A percentile compares a stretch with the other conserved stretches of the same genome.
phyloP scores from a whole-genome alignment of 2,113 vertebrate species.

The Centropus bengalensis region DNA sequence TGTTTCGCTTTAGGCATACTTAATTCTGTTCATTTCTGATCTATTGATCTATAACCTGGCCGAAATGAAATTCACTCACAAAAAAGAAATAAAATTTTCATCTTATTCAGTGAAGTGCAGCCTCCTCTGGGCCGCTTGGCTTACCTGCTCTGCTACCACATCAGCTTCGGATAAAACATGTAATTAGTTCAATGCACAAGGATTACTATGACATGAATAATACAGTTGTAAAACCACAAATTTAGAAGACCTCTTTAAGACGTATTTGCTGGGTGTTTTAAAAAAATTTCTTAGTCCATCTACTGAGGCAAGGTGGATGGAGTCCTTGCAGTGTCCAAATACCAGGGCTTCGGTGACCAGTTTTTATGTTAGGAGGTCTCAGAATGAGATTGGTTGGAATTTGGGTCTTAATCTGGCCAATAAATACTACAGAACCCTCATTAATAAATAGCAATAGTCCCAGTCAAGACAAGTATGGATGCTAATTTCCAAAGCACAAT shows the following conservation, averaged over 20 bases:
- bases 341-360: not conserved
- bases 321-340: not conserved
- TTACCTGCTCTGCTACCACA: not conserved
- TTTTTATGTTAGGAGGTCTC: not conserved
- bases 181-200: not conserved
- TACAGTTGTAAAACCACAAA: not conserved
- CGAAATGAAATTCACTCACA: slow-evolving; percentile 5
- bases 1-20: slow-evolving; percentile 11
- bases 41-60: not conserved
- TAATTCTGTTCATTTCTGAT: slow-evolving; percentile 37
- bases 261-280: not conserved
- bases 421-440: not conserved
- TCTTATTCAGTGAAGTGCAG: not conserved
- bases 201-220: not conserved
- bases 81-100: slow-evolving; percentile 17
- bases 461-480: not conserved
- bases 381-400: not conserved
- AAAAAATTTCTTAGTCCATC: not conserved
- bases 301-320: not conserved
- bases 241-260: not conserved
- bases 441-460: not conserved
- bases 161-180: not conserved
- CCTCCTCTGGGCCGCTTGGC: not conserved
- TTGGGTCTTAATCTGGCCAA: not conserved
- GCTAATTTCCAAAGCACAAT: not conserved